These are phyloP conservation scores for Hippopotamus amphibius DNA, from an alignment of 2,113 vertebrate genomes.

Conservation along the genomic window DNA sequence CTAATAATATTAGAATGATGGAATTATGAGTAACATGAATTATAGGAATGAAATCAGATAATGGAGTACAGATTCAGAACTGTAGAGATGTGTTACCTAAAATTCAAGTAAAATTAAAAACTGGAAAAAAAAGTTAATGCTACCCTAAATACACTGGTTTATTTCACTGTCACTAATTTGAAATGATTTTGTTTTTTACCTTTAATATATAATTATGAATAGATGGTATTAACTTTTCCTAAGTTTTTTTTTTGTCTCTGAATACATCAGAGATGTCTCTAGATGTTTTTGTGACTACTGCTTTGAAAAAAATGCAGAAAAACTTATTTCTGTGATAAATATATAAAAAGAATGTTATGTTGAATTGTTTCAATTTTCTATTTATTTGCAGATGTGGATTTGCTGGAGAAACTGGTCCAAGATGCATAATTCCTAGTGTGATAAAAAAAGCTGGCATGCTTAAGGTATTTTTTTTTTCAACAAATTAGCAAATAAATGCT, in stretches of 20 bases:
- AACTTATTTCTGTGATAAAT: constrained; percentile 39
- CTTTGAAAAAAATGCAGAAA: constrained; percentile 56
- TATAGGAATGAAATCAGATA: not conserved
- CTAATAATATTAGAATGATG: not conserved
- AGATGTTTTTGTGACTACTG: not conserved
- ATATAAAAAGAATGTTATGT: not conserved
- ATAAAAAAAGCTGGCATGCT: constrained; percentile 92
- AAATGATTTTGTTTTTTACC: constrained; percentile 36
- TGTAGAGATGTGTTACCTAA: constrained; percentile 5
- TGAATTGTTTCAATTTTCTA: constrained; percentile 48
- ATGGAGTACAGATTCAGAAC: not conserved
- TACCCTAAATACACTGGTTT: not conserved
- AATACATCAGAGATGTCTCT: constrained; percentile 1
- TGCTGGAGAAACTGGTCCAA: constrained; percentile 98
- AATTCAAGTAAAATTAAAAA: constrained; percentile 50
- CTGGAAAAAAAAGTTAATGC: not conserved
- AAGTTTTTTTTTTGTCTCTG: not conserved
- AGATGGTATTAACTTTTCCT: constrained; percentile 21
- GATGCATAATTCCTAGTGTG: constrained; percentile 98
- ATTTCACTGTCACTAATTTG: constrained; percentile 8
- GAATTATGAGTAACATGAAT: not conserved
- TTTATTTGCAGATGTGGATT: constrained; percentile 94
- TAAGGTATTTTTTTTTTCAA: constrained; percentile 86
- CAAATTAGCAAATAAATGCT: constrained; percentile 20
- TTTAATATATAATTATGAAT: not conserved